Evolutionary conservation across 1,140 invertebrate species (phyloP), one percentile per base, ranked within the genome.

Genomic region (Zaprionus africanus): DNA sequence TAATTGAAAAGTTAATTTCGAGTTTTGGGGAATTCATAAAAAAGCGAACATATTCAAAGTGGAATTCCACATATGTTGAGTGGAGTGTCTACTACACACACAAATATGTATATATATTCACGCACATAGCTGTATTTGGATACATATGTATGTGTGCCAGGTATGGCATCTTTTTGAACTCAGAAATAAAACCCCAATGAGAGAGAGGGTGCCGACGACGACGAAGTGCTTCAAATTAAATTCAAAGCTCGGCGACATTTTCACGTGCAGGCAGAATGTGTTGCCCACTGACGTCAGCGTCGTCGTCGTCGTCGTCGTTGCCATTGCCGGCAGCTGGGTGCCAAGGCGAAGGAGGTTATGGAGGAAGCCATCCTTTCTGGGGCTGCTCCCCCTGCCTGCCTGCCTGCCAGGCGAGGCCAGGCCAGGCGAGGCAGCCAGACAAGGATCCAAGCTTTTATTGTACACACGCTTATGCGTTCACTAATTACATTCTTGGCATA

Each of bases 401-500:
- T n/a, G n/a, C n/a, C n/a, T 31, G 31, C 31, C 9, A 34, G 31
- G 31, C 31, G 2, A 34, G 2, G 31, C 31, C 9, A 34, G 31
- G 31, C 7, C 90, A 31, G 31, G 31, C 31, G 2, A 34, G 31
- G 31, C 31, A 91, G 92, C 92, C 22, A 78, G 63, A 70, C 58
- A 61, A 58, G 58, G 72, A 61, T 70, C 36, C 73, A 38, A 64
- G 73, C 74, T 76, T 76, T 71, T 79, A 79, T 79, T 79, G 74
- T 79, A 79, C 94, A 94, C 93, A 77, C 94, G 94, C 93, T 79
- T 95, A 77, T 80, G 74, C 95, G 95, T 94, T 96, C 95, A 96
- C 96, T 96, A 96, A 96, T 96, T 96, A 96, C 96, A 96, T 96
- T 96, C 96, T 96, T 96, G 95, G 95, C 96, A 96, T 96, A 96